A percentile compares a stretch with the other conserved stretches of the same genome.
Conservation (phyloP, 2,113 vertebrate species). For the Xenopus laevis region DNA sequence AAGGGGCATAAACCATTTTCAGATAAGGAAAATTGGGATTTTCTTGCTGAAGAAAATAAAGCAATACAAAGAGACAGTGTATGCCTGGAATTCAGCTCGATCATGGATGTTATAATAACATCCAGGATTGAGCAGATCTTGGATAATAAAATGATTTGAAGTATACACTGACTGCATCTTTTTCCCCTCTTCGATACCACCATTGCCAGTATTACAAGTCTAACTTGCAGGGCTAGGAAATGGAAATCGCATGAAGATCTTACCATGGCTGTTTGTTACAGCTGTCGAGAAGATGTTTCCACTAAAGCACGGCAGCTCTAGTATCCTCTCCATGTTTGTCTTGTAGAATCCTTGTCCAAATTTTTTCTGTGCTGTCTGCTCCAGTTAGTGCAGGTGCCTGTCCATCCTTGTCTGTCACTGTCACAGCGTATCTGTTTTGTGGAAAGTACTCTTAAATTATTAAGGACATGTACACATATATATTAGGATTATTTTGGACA, state of each 20-base stretch:
- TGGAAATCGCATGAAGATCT: slow-evolving; percentile 61
- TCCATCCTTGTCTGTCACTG: slow-evolving; percentile 71
- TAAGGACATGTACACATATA: too few species aligned
- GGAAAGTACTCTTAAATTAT: not conserved
- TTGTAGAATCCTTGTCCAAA: slow-evolving; percentile 71
- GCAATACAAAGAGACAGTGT: too few species aligned
- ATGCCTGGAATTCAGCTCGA: too few species aligned
- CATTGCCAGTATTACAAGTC: slow-evolving; percentile 50
- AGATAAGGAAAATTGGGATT: too few species aligned
- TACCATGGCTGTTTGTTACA: slow-evolving; percentile 49
- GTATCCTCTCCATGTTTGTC: slow-evolving; percentile 46
- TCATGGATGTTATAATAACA: too few species aligned
- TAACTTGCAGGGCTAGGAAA: slow-evolving; percentile 59
- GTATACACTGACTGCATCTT: slow-evolving; percentile 40
- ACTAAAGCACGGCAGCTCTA: slow-evolving; percentile 2
- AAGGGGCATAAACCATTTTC: too few species aligned
- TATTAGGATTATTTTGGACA: too few species aligned
- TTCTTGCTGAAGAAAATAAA: too few species aligned
- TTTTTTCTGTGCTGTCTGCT: slow-evolving; percentile 70
- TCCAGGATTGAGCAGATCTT: too few species aligned
- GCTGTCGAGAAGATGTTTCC: slow-evolving; percentile 15
- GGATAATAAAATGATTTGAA: too few species aligned
- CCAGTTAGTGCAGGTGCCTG: slow-evolving; percentile 65
- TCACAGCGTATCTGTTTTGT: slow-evolving; percentile 17
- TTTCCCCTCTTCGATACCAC: slow-evolving; percentile 46